Percentiles rank a stretch among this genome's conserved stretches.
These are phyloP conservation scores for Chelonus insularis DNA, from an alignment of 1,140 invertebrate species.

Conservation along the genomic window DNA sequence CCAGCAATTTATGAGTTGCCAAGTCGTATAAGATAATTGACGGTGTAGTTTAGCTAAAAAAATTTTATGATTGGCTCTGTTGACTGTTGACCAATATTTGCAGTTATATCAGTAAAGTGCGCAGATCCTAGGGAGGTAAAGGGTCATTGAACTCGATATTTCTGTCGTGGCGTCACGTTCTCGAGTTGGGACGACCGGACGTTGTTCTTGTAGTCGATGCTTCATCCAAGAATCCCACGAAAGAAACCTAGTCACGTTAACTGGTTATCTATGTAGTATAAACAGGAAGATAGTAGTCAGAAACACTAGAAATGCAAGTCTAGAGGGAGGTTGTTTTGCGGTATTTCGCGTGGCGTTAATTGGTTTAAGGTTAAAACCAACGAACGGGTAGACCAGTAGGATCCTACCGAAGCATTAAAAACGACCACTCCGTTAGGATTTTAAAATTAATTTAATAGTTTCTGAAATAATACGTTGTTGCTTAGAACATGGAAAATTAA, in stretches of 20 bases:
- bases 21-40: too few species aligned
- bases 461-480: too few species aligned
- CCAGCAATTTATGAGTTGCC: too few species aligned
- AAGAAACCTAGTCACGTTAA: not conserved
- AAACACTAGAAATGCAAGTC: not conserved
- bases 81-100: too few species aligned
- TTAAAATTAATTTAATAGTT: constrained; percentile 4
- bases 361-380: constrained; percentile 25
- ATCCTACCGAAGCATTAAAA: not conserved
- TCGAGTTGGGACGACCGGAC: not conserved
- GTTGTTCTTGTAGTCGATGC: not conserved
- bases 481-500: too few species aligned
- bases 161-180: constrained; percentile 4
- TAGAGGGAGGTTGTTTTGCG: constrained; percentile 25
- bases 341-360: constrained; percentile 44
- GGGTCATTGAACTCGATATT: not conserved
- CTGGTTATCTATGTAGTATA: not conserved
- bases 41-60: too few species aligned
- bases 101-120: too few species aligned
- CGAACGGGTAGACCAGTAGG: not conserved
- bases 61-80: too few species aligned
- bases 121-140: too few species aligned
- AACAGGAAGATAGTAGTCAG: not conserved
- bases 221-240: not conserved
- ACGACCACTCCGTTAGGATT: not conserved